Conservation (phyloP, 2,888 invertebrate genomes). For the Cryptosula pallasiana region DNA sequence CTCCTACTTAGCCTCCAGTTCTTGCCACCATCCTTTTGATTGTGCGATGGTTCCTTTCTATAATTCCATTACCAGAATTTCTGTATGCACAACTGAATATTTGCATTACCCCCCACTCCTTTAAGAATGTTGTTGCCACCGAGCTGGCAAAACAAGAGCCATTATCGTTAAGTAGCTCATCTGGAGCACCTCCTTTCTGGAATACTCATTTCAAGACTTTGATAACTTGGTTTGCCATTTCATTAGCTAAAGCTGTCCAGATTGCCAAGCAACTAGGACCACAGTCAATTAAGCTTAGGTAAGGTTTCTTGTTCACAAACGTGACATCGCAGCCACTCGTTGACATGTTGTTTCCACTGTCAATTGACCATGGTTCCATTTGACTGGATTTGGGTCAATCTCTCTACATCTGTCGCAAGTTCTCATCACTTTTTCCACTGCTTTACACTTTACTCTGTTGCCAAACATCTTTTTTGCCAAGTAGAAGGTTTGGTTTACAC, state of each 20-base stretch:
- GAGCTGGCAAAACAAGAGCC: background rate
- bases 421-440: background rate
- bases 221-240: background rate
- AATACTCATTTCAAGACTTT: slow-evolving; percentile 1
- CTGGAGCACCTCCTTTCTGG: background rate
- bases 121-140: background rate
- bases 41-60: background rate
- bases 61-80: background rate
- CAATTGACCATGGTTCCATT: background rate
- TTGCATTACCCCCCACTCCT: background rate
- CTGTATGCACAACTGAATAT: slow-evolving; percentile 5
- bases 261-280: background rate
- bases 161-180: background rate
- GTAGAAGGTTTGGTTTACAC: background rate
- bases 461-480: background rate
- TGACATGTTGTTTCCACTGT: background rate
- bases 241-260: background rate
- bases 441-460: background rate
- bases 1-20: no score
- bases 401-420: background rate
- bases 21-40: background rate
- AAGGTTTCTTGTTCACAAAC: no score
- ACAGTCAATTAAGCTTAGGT: background rate
- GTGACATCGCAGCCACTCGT: background rate
- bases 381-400: background rate